A percentile compares a stretch with the other conserved stretches of the same genome.
These are phyloP conservation scores for Ophion slaviceki DNA, from an alignment of 2,888 invertebrate genomes.

Conservation along the genomic window DNA sequence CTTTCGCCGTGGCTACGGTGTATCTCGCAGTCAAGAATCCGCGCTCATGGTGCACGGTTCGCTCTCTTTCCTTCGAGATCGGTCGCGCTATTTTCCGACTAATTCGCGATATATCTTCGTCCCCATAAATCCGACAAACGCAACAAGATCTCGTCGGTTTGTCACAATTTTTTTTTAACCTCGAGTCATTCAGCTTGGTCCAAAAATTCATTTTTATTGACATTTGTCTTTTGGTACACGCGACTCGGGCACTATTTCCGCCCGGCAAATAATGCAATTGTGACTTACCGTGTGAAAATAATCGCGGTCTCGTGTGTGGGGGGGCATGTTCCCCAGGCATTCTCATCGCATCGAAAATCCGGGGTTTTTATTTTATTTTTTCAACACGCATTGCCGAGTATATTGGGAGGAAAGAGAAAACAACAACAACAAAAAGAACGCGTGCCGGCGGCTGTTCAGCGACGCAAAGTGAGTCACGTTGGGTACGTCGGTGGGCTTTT, in stretches of 20 bases:
- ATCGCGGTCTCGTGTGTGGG: not conserved
- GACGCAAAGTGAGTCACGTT: slow-evolving; percentile 54
- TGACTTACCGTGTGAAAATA: not conserved
- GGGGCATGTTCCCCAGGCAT: too few species aligned
- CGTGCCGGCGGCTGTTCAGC: not conserved
- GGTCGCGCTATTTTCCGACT: too few species aligned
- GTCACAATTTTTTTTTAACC: too few species aligned
- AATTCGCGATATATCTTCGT: too few species aligned
- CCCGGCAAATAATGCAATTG: not conserved
- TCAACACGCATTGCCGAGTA: not conserved
- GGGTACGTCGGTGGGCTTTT: slow-evolving; percentile 6
- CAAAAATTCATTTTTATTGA: too few species aligned
- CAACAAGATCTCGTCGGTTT: too few species aligned
- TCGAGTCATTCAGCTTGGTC: too few species aligned
- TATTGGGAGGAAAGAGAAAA: not conserved
- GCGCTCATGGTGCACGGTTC: slow-evolving; percentile 60
- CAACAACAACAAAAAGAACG: not conserved
- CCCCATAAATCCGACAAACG: too few species aligned
- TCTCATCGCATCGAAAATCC: not conserved
- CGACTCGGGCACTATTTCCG: not conserved
- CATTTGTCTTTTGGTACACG: too few species aligned
- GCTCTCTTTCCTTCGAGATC: not conserved
- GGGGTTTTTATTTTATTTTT: not conserved
- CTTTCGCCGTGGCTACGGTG: slow-evolving; percentile 20
- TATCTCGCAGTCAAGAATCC: slow-evolving; percentile 55